Evolutionary conservation across 2,113 vertebrate species (phyloP).

Genomic region (Osmerus mordax): DNA sequence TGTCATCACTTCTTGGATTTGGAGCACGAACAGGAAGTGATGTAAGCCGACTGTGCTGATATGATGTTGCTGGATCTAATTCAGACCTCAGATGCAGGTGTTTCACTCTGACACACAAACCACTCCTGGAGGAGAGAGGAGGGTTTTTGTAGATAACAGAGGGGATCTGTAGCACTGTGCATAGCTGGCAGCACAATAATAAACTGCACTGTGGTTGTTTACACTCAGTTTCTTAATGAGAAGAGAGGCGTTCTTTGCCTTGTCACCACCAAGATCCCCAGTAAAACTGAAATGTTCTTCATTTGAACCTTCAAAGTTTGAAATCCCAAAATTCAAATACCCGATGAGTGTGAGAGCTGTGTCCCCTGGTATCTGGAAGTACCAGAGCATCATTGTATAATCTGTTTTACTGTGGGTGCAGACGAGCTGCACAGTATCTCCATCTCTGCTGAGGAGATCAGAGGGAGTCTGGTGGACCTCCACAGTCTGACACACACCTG

Average conservation of each 20-base stretch:
- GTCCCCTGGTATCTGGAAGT: no score
- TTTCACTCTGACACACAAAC: no score
- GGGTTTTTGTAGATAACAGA: conserved; percentile 39
- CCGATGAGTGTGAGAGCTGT: conserved; percentile 38
- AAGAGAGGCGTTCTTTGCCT: not conserved
- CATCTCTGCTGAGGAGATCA: not conserved
- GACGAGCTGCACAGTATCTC: conserved; percentile 16
- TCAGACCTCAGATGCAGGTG: no score
- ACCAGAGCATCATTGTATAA: no score
- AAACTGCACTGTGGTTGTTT: conserved; percentile 31
- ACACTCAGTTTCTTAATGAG: conserved; percentile 5
- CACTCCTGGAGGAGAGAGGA: no score
- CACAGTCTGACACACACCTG: not conserved
- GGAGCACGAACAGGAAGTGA: no score
- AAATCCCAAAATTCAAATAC: not conserved
- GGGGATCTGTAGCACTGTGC: not conserved
- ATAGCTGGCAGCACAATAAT: not conserved
- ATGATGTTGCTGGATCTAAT: no score
- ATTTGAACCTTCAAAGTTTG: conserved; percentile 18
- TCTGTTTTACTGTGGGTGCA: no score
- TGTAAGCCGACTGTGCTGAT: no score
- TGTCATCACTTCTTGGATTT: no score
- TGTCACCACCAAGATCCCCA: not conserved
- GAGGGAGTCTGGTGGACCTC: conserved; percentile 15
- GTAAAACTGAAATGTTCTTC: conserved; percentile 9